phyloP scores from a whole-genome alignment of 2,888 invertebrate genomes.

The Oscheius sp. region DNA sequence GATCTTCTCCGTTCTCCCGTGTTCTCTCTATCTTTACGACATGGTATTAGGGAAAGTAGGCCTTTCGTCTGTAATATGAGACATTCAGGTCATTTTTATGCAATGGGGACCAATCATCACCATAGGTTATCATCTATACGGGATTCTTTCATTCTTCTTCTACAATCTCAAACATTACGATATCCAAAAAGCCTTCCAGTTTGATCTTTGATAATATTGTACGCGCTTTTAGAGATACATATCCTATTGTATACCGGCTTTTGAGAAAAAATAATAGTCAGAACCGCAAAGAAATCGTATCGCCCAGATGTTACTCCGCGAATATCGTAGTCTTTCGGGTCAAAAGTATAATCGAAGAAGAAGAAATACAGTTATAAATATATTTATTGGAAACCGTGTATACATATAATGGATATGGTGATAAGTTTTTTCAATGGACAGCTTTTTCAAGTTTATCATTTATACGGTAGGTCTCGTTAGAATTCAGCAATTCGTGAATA shows the following conservation, averaged over 20 bases:
- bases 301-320: not conserved
- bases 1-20: slow-evolving; percentile 53
- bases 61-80: not conserved
- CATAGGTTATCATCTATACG: slow-evolving; percentile 54
- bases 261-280: not conserved
- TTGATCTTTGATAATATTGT: not conserved
- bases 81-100: slow-evolving; percentile 49
- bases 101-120: slow-evolving; percentile 54
- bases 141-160: slow-evolving; percentile 49
- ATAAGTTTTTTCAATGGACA: not conserved
- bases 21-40: slow-evolving; percentile 50
- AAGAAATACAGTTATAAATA: not conserved
- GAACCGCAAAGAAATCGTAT: not conserved
- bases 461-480: slow-evolving; percentile 43
- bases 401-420: not conserved
- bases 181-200: slow-evolving; percentile 48
- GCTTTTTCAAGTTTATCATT: not conserved
- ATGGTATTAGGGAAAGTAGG: slow-evolving; percentile 45
- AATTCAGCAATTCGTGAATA: slow-evolving; percentile 55
- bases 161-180: slow-evolving; percentile 53
- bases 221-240: not conserved
- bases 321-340: not conserved
- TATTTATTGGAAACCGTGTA: not conserved
- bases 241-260: not conserved
- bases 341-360: not conserved